phyloP scores from a whole-genome alignment of 2,797 vertebrate species.

The Oreonectes daqikongensis region DNA sequence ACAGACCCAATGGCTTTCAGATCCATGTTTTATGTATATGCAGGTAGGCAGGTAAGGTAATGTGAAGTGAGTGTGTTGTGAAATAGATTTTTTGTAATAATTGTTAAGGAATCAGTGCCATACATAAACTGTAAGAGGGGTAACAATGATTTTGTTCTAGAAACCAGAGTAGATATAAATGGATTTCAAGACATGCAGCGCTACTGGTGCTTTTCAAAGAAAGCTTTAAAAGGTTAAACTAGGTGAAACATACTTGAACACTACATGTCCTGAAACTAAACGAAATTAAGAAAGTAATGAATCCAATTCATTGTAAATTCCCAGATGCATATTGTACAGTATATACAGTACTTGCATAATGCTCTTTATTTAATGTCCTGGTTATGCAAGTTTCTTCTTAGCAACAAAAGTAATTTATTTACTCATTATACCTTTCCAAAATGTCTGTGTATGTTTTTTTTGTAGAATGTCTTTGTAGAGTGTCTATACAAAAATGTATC shows the following conservation, averaged over 20 bases:
- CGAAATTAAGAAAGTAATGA: not conserved
- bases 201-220: not conserved
- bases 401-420: too few relatives aligned
- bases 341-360: too few relatives aligned
- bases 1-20: conserved; percentile 32
- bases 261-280: not conserved
- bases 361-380: too few relatives aligned
- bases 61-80: not conserved
- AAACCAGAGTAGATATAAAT: not conserved
- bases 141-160: conserved; percentile 18
- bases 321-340: too few relatives aligned
- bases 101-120: conserved; percentile 13
- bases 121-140: not conserved
- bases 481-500: too few relatives aligned
- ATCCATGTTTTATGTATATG: conserved; percentile 23
- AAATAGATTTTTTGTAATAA: conserved; percentile 12
- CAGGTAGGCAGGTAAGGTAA: not conserved
- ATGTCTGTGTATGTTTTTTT: too few relatives aligned
- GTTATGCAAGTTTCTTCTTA: too few relatives aligned
- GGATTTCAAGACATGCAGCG: not conserved
- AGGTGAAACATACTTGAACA: not conserved
- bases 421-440: too few relatives aligned
- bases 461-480: too few relatives aligned
- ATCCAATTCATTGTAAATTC: not conserved
- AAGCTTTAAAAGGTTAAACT: not conserved